These are phyloP conservation scores for Argyrosomus japonicus DNA, from an alignment of 2,113 vertebrate species.

Conservation along the genomic window DNA sequence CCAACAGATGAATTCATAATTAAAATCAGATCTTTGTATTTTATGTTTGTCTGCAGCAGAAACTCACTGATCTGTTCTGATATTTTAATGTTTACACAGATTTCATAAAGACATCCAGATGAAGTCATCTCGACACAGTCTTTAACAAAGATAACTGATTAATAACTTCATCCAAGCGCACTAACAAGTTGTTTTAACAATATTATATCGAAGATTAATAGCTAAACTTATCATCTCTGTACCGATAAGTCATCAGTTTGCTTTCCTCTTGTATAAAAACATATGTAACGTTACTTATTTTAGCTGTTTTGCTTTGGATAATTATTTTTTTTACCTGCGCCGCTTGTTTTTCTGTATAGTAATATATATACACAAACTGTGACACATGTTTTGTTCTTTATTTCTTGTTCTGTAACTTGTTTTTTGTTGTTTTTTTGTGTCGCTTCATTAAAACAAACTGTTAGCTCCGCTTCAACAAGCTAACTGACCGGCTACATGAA, in stretches of 20 bases:
- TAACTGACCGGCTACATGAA: slow-evolving; percentile 17
- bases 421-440: not conserved
- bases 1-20: not conserved
- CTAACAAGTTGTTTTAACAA: too few relatives aligned
- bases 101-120: not conserved
- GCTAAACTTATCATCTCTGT: not conserved
- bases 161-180: too few relatives aligned
- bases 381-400: not conserved
- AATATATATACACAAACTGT: not conserved
- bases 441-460: not conserved
- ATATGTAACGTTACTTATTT: too few relatives aligned
- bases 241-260: not conserved
- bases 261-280: not conserved
- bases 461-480: not conserved
- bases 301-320: not conserved
- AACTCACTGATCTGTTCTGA: not conserved
- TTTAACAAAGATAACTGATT: too few relatives aligned
- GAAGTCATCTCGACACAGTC: not conserved
- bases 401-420: not conserved
- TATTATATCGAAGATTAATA: too few relatives aligned
- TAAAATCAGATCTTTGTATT: not conserved
- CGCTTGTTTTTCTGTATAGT: not conserved
- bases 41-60: not conserved
- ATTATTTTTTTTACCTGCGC: not conserved
- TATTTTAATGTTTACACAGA: not conserved